Percentiles rank a stretch among this genome's conserved stretches.
Conservation (phyloP, 2,113 vertebrate genomes). For the Zapus hudsonius region DNA sequence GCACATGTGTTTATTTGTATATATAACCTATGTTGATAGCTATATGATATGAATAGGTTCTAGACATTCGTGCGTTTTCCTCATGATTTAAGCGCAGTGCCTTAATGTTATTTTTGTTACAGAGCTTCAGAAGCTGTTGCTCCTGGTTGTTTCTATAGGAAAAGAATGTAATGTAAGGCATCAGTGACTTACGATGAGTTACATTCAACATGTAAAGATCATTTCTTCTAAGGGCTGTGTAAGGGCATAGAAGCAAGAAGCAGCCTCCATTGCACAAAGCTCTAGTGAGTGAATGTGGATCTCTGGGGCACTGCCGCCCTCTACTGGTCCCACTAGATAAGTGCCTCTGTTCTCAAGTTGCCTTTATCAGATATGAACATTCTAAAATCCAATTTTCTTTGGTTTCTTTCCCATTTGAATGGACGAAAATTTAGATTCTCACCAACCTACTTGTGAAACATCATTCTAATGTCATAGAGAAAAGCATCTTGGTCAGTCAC, state of each 20-base stretch:
- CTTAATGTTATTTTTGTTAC: neutral
- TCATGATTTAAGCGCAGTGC: neutral
- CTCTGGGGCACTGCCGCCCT: slow-evolving; percentile 81
- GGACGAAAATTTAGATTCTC: slow-evolving; percentile 14
- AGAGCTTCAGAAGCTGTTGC: slow-evolving; percentile 6
- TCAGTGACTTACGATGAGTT: slow-evolving; percentile 75
- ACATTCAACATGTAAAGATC: slow-evolving; percentile 75
- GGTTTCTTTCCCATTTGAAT: slow-evolving; percentile 69
- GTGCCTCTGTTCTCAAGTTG: neutral
- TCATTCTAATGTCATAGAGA: slow-evolving; percentile 16
- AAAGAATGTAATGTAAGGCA: slow-evolving; percentile 72
- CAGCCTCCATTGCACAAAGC: neutral
- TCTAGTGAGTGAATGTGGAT: slow-evolving; percentile 36
- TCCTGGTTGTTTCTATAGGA: slow-evolving; percentile 15
- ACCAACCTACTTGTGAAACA: slow-evolving; percentile 31
- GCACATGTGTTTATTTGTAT: neutral
- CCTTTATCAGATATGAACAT: slow-evolving; percentile 73
- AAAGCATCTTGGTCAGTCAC: neutral
- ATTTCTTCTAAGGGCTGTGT: slow-evolving; percentile 56
- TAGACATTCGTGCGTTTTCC: slow-evolving; percentile 1
- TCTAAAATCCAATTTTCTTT: slow-evolving; percentile 78
- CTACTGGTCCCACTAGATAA: slow-evolving; percentile 73
- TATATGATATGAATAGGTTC: neutral
- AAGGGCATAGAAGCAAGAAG: slow-evolving; percentile 34
- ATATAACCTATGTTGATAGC: neutral